Conservation (phyloP, 2,113 vertebrate species). For the Phylloscopus whistleri region DNA sequence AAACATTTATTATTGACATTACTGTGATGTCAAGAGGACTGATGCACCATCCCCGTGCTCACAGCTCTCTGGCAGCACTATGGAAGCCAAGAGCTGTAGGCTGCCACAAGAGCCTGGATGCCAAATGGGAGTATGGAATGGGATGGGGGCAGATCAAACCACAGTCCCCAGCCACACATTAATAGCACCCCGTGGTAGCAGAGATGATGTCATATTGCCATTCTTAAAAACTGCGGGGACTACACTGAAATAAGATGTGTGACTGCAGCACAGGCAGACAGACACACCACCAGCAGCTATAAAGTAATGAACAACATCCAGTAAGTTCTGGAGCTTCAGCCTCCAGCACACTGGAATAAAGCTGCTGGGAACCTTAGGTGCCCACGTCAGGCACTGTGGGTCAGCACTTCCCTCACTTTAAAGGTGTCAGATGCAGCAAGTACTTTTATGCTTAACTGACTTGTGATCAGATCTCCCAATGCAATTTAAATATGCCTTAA, state of each 20-base stretch:
- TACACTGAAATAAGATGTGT: accelerated
- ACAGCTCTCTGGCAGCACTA: accelerated
- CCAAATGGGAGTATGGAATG: neutral
- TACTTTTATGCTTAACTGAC: neutral
- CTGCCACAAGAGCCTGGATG: neutral
- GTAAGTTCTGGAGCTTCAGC: neutral
- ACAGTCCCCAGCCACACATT: neutral
- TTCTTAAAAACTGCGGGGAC: neutral
- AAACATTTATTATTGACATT: neutral
- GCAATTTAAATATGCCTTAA: neutral
- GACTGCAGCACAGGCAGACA: neutral
- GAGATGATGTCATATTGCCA: neutral
- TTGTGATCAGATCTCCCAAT: neutral
- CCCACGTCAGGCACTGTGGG: neutral
- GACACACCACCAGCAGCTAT: no score
- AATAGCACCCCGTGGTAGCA: neutral
- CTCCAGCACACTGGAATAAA: neutral
- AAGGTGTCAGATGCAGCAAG: accelerated
- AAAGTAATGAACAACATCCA: neutral
- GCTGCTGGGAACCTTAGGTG: neutral
- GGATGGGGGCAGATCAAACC: neutral
- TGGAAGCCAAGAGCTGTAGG: accelerated
- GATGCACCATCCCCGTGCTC: neutral
- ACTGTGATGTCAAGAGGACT: neutral
- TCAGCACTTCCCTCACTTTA: neutral